Conservation (phyloP, 53 echinoderm and acorn worm genomes). For the Luidia sarsii region DNA sequence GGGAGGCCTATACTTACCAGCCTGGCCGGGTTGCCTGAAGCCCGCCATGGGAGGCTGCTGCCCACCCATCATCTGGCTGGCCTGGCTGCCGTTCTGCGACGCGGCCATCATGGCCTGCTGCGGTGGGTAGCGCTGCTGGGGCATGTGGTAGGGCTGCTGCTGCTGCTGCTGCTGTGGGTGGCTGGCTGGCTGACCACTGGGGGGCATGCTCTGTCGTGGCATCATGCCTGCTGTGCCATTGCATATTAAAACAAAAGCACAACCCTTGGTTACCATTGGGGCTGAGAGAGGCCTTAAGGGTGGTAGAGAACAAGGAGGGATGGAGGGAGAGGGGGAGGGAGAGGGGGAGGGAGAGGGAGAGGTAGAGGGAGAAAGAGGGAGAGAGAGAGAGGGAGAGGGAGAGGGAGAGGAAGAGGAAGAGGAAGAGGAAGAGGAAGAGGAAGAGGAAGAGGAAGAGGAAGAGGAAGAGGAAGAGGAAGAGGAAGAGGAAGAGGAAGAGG, state of each 20-base stretch:
- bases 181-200: constrained; percentile 17
- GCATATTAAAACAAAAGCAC: not conserved
- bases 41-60: constrained; percentile 67
- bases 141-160: constrained; percentile 47
- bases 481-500: too few relatives aligned
- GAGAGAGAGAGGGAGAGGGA: too few relatives aligned
- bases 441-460: too few relatives aligned
- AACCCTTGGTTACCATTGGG: too few relatives aligned
- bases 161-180: constrained; percentile 48
- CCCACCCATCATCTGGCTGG: constrained; percentile 71
- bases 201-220: constrained; percentile 58
- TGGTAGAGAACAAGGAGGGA: too few relatives aligned
- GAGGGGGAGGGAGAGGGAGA: too few relatives aligned
- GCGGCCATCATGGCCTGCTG: constrained; percentile 53
- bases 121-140: constrained; percentile 56
- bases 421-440: too few relatives aligned
- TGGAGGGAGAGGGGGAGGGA: too few relatives aligned
- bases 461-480: too few relatives aligned
- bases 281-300: too few relatives aligned
- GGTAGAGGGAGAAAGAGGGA: too few relatives aligned
- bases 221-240: constrained; percentile 43
- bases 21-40: constrained; percentile 56
- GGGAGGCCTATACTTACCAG: constrained; percentile 66
- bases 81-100: constrained; percentile 68
- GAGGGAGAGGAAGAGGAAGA: too few relatives aligned